phyloP scores from a whole-genome alignment of 1,140 invertebrate genomes.

The Parasteatoda tepidariorum region DNA sequence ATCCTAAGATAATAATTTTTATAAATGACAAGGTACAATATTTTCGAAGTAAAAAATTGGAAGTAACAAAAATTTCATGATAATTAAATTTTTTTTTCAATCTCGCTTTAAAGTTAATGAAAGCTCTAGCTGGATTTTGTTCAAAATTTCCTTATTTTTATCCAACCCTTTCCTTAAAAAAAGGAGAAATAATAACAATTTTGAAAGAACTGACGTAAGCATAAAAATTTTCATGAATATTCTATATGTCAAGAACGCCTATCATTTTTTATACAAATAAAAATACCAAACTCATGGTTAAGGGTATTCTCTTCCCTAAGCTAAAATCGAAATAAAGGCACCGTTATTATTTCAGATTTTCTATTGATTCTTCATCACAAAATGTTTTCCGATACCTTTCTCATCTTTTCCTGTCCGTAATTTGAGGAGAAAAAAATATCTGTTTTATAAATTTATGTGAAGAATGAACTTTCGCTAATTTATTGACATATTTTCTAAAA shows the following conservation, averaged over 20 bases:
- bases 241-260: background rate
- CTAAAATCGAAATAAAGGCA: slow-evolving; percentile 14
- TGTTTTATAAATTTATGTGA: slow-evolving; percentile 2
- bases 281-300: background rate
- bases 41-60: no score
- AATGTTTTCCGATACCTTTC: slow-evolving; percentile 38
- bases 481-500: slow-evolving; percentile 35
- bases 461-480: slow-evolving; percentile 2
- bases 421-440: background rate
- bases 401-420: background rate
- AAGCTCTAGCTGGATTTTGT: no score
- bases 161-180: no score
- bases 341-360: slow-evolving; percentile 24
- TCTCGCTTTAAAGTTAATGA: no score
- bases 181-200: no score
- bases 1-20: no score
- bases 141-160: no score
- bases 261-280: background rate
- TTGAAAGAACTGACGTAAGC: background rate
- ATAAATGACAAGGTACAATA: no score
- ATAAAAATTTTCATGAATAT: background rate
- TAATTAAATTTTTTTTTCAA: no score
- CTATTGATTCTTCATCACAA: slow-evolving; percentile 11
- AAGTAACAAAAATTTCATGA: no score
- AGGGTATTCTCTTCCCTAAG: background rate